Evolutionary conservation across 1,140 invertebrate genomes (phyloP).

Genomic region (Meteorus sp.): DNA sequence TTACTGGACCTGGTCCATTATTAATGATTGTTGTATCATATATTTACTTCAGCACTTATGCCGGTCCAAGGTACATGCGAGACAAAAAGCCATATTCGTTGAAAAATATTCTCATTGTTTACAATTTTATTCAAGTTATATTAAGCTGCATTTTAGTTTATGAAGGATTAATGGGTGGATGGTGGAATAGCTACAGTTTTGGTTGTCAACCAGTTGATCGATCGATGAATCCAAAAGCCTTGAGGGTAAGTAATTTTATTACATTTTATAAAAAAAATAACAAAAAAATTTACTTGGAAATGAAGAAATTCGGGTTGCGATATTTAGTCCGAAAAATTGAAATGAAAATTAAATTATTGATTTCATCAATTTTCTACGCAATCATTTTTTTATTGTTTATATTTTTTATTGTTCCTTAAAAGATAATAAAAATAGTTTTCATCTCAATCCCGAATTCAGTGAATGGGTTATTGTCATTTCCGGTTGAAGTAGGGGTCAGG

Average conservation of each 20-base stretch:
- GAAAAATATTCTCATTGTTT: slow-evolving; percentile 73
- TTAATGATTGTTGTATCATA: slow-evolving; percentile 74
- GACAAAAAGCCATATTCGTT: slow-evolving; percentile 81
- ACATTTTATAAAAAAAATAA: not conserved
- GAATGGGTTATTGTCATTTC: too few species aligned
- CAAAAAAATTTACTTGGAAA: not conserved
- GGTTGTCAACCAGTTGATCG: slow-evolving; percentile 85
- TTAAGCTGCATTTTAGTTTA: slow-evolving; percentile 73
- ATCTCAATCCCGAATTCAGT: too few species aligned
- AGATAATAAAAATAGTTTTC: too few species aligned
- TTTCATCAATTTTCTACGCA: too few species aligned
- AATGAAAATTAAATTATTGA: too few species aligned
- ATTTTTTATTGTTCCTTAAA: too few species aligned
- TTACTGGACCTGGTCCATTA: slow-evolving; percentile 77
- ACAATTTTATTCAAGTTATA: slow-evolving; percentile 79
- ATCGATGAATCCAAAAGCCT: slow-evolving; percentile 69
- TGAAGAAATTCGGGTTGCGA: too few species aligned
- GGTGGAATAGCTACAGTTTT: slow-evolving; percentile 75
- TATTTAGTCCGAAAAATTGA: too few species aligned
- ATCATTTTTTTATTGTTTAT: too few species aligned
- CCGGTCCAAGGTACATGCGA: slow-evolving; percentile 82
- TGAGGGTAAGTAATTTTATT: slow-evolving; percentile 65
- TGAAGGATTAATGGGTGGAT: slow-evolving; percentile 68
- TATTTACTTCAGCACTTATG: slow-evolving; percentile 73
- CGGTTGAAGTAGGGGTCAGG: too few species aligned